Evolutionary conservation across 2,888 invertebrate genomes (phyloP).

Genomic region (Ametastegia equiseti): DNA sequence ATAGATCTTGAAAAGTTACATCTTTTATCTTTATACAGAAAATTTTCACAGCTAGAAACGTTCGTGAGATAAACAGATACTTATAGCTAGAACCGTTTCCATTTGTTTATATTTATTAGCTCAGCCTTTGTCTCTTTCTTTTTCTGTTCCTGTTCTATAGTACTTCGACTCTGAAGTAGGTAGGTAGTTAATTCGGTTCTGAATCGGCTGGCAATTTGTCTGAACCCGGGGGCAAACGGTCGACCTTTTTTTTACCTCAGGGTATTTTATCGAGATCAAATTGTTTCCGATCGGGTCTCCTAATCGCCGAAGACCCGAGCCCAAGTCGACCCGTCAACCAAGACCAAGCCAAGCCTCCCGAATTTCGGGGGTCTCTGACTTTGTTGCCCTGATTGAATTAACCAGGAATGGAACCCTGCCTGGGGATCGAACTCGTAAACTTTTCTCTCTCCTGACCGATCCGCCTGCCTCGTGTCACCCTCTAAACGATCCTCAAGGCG

Average conservation of each 20-base stretch:
- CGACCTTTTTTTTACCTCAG: constrained; percentile 37
- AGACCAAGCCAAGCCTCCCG: constrained; percentile 4
- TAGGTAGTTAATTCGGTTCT: constrained; percentile 43
- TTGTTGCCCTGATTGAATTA: constrained; percentile 72
- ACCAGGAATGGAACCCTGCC: constrained; percentile 56
- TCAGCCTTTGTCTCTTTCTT: background rate
- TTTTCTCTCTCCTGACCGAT: constrained; percentile 65
- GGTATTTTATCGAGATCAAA: constrained; percentile 45
- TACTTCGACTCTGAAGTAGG: too few relatives aligned
- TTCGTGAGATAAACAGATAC: background rate
- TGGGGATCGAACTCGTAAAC: constrained; percentile 72
- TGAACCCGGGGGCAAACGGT: constrained; percentile 33
- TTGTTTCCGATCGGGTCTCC: constrained; percentile 41
- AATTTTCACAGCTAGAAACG: background rate
- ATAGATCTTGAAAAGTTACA: background rate
- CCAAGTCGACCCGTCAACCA: too few relatives aligned
- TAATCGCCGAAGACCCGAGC: constrained; percentile 32
- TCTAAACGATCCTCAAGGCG: constrained; percentile 51
- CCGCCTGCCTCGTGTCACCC: constrained; percentile 73
- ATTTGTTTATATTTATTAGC: constrained; percentile 7
- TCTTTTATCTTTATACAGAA: background rate
- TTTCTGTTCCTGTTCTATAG: background rate
- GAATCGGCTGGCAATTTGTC: constrained; percentile 45
- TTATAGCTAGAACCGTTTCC: background rate
- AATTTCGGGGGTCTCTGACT: background rate